These are phyloP conservation scores for Gandaritis pyraliata DNA, from an alignment of 2,888 invertebrate species.

Conservation along the genomic window DNA sequence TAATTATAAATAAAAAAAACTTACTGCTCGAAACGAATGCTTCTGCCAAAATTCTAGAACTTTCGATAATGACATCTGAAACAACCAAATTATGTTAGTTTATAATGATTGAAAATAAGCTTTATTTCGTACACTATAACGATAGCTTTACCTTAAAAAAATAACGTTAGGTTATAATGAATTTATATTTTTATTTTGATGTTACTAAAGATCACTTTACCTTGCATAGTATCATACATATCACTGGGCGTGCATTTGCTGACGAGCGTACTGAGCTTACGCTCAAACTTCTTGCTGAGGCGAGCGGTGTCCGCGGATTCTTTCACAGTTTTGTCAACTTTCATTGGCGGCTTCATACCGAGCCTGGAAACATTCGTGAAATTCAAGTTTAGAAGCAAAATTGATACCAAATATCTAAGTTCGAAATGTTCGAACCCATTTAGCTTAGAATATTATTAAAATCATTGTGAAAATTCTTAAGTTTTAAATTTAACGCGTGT, in stretches of 20 bases:
- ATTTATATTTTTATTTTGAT: too few relatives aligned
- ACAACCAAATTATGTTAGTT: slow-evolving; percentile 1
- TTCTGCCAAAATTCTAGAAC: slow-evolving; percentile 64
- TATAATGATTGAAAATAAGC: neutral
- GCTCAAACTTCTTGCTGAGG: slow-evolving; percentile 72
- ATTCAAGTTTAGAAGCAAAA: neutral
- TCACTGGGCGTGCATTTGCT: slow-evolving; percentile 52
- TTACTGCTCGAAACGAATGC: slow-evolving; percentile 67
- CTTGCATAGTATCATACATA: slow-evolving; percentile 68
- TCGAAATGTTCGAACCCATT: too few relatives aligned
- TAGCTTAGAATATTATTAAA: too few relatives aligned
- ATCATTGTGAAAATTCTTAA: too few relatives aligned
- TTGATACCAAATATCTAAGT: too few relatives aligned
- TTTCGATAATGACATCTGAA: slow-evolving; percentile 72
- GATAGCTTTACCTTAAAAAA: slow-evolving; percentile 52
- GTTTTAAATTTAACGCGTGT: too few relatives aligned
- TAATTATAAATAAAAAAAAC: slow-evolving; percentile 41
- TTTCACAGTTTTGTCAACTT: slow-evolving; percentile 64
- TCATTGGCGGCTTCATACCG: slow-evolving; percentile 49
- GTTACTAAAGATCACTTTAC: slow-evolving; percentile 42
- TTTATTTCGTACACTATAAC: neutral
- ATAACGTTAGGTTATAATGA: too few relatives aligned
- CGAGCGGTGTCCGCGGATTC: slow-evolving; percentile 66
- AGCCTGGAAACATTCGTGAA: slow-evolving; percentile 40
- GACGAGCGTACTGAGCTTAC: slow-evolving; percentile 60